Conservation (phyloP, 2,113 vertebrate species). For the Axis porcinus region DNA sequence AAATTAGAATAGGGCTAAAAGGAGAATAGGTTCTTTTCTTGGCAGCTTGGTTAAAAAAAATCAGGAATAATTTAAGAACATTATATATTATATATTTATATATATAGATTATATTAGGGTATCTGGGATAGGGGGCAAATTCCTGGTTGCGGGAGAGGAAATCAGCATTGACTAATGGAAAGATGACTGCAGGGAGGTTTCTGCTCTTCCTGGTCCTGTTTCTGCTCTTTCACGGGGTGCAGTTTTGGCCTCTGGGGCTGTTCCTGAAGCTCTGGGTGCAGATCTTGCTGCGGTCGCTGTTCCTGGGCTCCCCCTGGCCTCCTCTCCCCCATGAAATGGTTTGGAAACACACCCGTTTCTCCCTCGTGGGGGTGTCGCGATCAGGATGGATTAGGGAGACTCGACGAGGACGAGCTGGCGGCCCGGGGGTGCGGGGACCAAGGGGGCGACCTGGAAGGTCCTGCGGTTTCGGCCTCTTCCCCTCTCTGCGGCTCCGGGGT, state of each 20-base stretch:
- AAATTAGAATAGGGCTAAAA: constrained; percentile 77
- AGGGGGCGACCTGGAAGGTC: constrained; percentile 77
- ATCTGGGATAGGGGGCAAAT: constrained; percentile 56
- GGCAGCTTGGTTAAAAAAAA: constrained; percentile 81
- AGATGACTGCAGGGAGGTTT: constrained; percentile 61
- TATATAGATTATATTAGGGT: constrained; percentile 75
- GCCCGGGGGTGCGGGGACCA: constrained; percentile 63
- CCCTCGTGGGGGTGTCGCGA: constrained; percentile 54
- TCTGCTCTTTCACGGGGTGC: constrained; percentile 76
- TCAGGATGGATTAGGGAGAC: constrained; percentile 34
- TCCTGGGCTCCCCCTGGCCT: constrained; percentile 69
- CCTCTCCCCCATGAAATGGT: constrained; percentile 86
- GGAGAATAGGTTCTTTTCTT: constrained; percentile 77
- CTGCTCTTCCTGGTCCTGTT: constrained; percentile 69
- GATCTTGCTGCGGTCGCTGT: constrained; percentile 66
- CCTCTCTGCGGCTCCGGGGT: constrained; percentile 79
- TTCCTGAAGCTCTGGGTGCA: constrained; percentile 75
- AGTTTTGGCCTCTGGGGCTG: constrained; percentile 73
- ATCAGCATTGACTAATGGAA: constrained; percentile 74
- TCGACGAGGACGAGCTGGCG: constrained; percentile 45
- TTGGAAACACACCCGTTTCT: constrained; percentile 72
- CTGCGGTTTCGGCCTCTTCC: constrained; percentile 75
- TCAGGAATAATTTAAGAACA: constrained; percentile 88
- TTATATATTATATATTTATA: constrained; percentile 87
- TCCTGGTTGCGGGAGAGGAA: constrained; percentile 77